Percentiles rank a stretch among this genome's conserved stretches.
phyloP scores from a whole-genome alignment of 2,113 vertebrate genomes.

The Takifugu bimaculatus region DNA sequence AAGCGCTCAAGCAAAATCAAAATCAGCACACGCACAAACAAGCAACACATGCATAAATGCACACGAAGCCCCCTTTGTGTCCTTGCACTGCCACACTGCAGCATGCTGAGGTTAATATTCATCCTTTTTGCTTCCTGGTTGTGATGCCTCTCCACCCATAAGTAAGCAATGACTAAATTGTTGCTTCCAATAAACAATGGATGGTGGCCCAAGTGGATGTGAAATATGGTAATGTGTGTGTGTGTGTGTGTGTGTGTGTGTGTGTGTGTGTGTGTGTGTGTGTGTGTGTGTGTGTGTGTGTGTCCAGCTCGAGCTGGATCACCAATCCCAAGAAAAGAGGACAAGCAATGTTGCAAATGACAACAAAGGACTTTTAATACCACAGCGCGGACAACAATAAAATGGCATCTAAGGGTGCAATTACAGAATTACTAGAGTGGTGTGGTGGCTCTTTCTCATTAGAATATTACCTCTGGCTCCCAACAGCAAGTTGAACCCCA shows the following conservation, averaged over 20 bases:
- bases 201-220: constrained; percentile 50
- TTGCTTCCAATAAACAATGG: constrained; percentile 63
- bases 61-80: constrained; percentile 11
- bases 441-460: constrained; percentile 71
- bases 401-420: constrained; percentile 53
- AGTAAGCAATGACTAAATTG: constrained; percentile 67
- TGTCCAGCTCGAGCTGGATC: constrained; percentile 24
- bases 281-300: constrained; percentile 9
- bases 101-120: constrained; percentile 44
- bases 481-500: constrained; percentile 70
- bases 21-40: neutral
- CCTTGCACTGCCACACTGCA: constrained; percentile 37
- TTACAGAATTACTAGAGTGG: constrained; percentile 58
- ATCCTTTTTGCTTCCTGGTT: constrained; percentile 57
- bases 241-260: constrained; percentile 10
- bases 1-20: constrained; percentile 15
- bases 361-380: constrained; percentile 62
- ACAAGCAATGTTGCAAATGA: constrained; percentile 57
- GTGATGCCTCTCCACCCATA: constrained; percentile 55
- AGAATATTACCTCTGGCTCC: constrained; percentile 73
- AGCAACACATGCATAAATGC: constrained; percentile 16
- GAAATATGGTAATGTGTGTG: constrained; percentile 60
- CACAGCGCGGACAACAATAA: constrained; percentile 43
- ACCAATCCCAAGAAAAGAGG: constrained; percentile 42
- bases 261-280: constrained; percentile 10